These are phyloP conservation scores for Vulpes ferrilata DNA, from an alignment of 2,113 vertebrate species.

Conservation along the genomic window DNA sequence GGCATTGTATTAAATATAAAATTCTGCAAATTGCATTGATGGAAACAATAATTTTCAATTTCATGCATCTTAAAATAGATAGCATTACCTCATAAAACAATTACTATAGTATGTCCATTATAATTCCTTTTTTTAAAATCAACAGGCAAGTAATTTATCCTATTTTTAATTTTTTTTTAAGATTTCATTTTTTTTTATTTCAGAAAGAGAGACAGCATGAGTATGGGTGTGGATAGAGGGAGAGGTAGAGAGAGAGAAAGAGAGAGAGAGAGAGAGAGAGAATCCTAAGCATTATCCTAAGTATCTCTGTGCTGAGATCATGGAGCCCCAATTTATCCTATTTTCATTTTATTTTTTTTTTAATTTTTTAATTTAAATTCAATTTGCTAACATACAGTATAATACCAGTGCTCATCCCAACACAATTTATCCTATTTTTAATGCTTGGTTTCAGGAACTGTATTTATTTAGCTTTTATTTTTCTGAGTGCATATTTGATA, in stretches of 20 bases:
- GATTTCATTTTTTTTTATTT: not conserved
- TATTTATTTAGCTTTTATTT: not conserved
- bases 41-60: not conserved
- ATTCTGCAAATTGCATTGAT: not conserved
- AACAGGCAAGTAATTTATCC: not conserved
- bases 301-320: too few relatives aligned
- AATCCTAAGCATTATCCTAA: not conserved
- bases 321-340: not conserved
- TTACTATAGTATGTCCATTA: not conserved
- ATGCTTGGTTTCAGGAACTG: not conserved
- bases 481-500: not conserved
- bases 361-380: too few relatives aligned
- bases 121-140: not conserved
- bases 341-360: not conserved
- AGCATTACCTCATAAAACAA: not conserved
- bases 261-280: not conserved
- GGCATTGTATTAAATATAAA: not conserved
- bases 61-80: not conserved
- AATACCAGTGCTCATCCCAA: too few relatives aligned
- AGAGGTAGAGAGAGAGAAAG: not conserved
- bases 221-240: not conserved
- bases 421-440: not conserved
- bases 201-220: not conserved
- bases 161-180: not conserved
- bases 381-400: too few relatives aligned